These are phyloP conservation scores for Epicauta chinensis DNA, from an alignment of 1,140 invertebrate genomes.

Conservation along the genomic window DNA sequence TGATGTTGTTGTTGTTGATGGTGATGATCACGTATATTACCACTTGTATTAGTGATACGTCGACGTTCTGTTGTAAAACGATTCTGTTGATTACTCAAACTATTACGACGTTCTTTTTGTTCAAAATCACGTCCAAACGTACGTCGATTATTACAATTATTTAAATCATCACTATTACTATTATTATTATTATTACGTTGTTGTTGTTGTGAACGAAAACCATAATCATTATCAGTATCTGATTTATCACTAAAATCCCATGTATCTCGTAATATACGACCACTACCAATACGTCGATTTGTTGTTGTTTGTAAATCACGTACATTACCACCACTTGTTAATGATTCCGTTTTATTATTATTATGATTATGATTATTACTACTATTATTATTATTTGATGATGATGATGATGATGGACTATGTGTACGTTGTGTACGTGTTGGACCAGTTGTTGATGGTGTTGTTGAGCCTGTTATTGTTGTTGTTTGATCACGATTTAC, in stretches of 20 bases:
- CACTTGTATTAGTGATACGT: constrained; percentile 45
- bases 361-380: neutral
- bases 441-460: too few relatives aligned
- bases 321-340: too few relatives aligned
- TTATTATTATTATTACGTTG: constrained; percentile 30
- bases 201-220: constrained; percentile 15
- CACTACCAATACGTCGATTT: constrained; percentile 68
- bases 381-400: neutral
- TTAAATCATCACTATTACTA: constrained; percentile 23
- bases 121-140: constrained; percentile 48
- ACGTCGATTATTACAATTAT: constrained; percentile 37
- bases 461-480: constrained; percentile 25
- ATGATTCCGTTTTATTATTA: too few relatives aligned
- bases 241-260: constrained; percentile 50
- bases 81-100: neutral
- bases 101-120: constrained; percentile 30
- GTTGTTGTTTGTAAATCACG: constrained; percentile 33
- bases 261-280: constrained; percentile 63
- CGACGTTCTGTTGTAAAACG: constrained; percentile 44
- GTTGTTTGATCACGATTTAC: constrained; percentile 42
- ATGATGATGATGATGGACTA: constrained; percentile 34
- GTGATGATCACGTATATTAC: constrained; percentile 10
- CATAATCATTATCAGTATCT: constrained; percentile 31
- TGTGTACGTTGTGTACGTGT: constrained; percentile 44
- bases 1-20: neutral